Conservation (phyloP, 2,888 invertebrate genomes). For the Lissocephala sabroskyi region DNA sequence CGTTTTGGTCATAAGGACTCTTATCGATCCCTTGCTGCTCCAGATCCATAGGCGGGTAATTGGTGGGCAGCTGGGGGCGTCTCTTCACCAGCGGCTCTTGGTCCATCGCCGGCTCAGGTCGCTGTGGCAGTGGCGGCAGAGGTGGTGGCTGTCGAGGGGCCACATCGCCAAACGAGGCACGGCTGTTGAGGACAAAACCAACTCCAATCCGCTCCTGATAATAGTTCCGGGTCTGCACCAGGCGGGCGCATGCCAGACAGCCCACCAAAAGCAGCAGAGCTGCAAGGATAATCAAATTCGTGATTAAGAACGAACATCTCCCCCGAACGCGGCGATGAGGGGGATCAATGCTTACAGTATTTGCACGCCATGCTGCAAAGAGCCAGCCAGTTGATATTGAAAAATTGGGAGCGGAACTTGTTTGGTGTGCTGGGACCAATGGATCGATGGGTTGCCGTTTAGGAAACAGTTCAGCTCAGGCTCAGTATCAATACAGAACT, state of each 20-base stretch:
- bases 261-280: not conserved
- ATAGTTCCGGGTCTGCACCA: no score
- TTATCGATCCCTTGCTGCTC: not conserved
- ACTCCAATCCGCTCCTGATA: no score
- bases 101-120: not conserved
- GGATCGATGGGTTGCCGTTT: slow-evolving; percentile 13
- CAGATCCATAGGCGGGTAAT: not conserved
- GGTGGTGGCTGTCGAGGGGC: not conserved
- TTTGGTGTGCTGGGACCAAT: slow-evolving; percentile 9
- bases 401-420: slow-evolving; percentile 12
- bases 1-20: not conserved
- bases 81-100: not conserved
- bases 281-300: no score
- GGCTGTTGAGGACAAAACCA: no score
- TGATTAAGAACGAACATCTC: not conserved
- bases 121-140: not conserved
- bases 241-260: not conserved
- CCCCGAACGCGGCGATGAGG: not conserved
- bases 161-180: not conserved
- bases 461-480: slow-evolving; percentile 37
- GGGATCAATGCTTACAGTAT: slow-evolving; percentile 33
- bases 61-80: not conserved
- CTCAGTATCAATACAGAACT: slow-evolving; percentile 44
- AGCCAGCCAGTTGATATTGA: slow-evolving; percentile 14
- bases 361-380: slow-evolving; percentile 38